Percentiles rank a stretch among this genome's conserved stretches.
phyloP scores from a whole-genome alignment of 2,113 vertebrate species.

The Oncorhynchus nerka region DNA sequence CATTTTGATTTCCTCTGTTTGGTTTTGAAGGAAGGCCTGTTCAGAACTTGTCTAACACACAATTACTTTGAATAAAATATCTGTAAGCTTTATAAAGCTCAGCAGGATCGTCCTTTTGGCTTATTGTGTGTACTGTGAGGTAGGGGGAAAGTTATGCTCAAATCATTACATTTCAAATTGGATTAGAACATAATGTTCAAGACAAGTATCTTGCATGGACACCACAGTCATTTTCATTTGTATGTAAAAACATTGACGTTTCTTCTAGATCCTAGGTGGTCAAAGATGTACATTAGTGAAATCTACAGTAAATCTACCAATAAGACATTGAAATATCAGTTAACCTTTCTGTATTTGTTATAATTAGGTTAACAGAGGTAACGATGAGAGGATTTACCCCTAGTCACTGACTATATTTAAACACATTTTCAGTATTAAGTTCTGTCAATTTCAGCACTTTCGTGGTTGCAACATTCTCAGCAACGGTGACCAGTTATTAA shows the following conservation, averaged over 20 bases:
- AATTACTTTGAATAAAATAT: constrained; percentile 69
- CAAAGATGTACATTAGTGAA: no score
- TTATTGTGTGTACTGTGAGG: constrained; percentile 24
- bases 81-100: constrained; percentile 46
- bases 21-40: constrained; percentile 53
- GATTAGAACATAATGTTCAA: constrained; percentile 16
- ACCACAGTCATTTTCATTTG: not conserved
- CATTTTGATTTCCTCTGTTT: constrained; percentile 22
- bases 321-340: no score
- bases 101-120: constrained; percentile 13
- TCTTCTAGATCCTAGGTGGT: no score
- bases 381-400: no score
- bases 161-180: not conserved
- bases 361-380: no score
- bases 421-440: not conserved
- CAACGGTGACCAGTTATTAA: constrained; percentile 1
- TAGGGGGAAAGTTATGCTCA: no score
- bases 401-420: not conserved
- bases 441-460: not conserved
- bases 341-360: no score
- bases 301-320: no score
- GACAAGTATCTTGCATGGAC: not conserved
- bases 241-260: not conserved
- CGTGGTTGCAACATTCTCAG: constrained; percentile 11
- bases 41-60: constrained; percentile 64